phyloP scores from a whole-genome alignment of 2,888 invertebrate species.

The Rhopalosiphum nymphaeae region DNA sequence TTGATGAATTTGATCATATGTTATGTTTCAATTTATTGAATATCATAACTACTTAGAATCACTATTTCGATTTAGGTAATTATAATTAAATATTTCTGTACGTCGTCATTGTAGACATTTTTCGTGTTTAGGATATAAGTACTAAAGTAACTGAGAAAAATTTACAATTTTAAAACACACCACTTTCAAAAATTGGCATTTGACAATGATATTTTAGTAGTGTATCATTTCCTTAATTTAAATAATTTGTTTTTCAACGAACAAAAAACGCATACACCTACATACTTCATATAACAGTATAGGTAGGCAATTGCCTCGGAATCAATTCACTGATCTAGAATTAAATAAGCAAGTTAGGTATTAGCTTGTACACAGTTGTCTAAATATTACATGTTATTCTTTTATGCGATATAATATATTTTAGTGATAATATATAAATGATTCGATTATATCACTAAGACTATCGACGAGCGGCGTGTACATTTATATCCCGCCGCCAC shows the following conservation, averaged over 20 bases:
- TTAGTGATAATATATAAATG: background rate
- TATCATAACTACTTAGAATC: background rate
- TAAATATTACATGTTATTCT: background rate
- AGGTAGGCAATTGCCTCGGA: background rate
- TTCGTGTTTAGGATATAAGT: background rate
- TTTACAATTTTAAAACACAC: background rate
- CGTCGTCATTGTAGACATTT: background rate
- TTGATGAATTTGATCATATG: background rate
- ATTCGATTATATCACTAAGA: background rate
- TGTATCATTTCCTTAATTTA: background rate
- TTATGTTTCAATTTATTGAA: background rate
- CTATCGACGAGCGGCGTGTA: background rate
- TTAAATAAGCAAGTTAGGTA: background rate
- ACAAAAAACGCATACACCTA: background rate
- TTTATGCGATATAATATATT: background rate
- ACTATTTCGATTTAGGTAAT: background rate
- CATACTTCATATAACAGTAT: too few species aligned
- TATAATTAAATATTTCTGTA: background rate
- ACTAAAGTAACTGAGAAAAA: background rate
- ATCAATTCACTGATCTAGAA: background rate
- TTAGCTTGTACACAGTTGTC: too few species aligned
- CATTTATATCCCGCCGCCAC: background rate
- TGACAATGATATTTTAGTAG: background rate
- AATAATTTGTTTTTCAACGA: background rate
- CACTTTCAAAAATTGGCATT: background rate